Conservation (phyloP, 2,797 vertebrate genomes). For the Pipistrellus nathusii region DNA sequence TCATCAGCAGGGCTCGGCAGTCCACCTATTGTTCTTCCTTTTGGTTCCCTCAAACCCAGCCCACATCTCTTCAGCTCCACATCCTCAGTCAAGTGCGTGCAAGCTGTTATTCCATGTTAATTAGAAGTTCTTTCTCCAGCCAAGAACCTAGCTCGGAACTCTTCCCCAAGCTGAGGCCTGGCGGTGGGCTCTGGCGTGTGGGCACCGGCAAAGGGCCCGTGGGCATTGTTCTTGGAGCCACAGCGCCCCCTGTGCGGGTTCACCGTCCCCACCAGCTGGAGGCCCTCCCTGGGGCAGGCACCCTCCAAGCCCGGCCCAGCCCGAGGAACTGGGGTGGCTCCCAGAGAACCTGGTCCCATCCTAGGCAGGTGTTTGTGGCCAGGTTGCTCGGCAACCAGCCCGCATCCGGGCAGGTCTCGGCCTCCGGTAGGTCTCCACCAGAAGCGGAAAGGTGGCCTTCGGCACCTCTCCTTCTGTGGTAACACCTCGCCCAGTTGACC, state of each 20-base stretch:
- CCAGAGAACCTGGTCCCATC: not conserved
- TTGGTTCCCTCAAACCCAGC: conserved; percentile 71
- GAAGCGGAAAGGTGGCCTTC: not conserved
- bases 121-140: conserved; percentile 73
- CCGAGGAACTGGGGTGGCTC: fast-evolving
- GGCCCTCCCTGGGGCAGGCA: not conserved
- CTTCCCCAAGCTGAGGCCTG: conserved; percentile 39
- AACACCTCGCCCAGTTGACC: not conserved
- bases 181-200: not conserved
- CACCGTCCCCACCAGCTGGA: not conserved
- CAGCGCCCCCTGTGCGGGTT: fast-evolving
- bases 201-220: not conserved
- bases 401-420: not conserved
- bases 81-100: conserved; percentile 74
- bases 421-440: not conserved
- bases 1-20: conserved; percentile 3
- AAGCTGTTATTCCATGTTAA: conserved; percentile 80
- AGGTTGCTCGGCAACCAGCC: not conserved
- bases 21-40: conserved; percentile 64
- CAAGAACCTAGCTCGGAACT: conserved; percentile 34
- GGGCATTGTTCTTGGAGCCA: not conserved
- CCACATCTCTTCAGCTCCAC: conserved; percentile 77
- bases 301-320: not conserved
- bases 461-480: not conserved
- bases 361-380: not conserved